phyloP scores from a whole-genome alignment of 2,888 invertebrate species.

The Opisthograptis luteolata region DNA sequence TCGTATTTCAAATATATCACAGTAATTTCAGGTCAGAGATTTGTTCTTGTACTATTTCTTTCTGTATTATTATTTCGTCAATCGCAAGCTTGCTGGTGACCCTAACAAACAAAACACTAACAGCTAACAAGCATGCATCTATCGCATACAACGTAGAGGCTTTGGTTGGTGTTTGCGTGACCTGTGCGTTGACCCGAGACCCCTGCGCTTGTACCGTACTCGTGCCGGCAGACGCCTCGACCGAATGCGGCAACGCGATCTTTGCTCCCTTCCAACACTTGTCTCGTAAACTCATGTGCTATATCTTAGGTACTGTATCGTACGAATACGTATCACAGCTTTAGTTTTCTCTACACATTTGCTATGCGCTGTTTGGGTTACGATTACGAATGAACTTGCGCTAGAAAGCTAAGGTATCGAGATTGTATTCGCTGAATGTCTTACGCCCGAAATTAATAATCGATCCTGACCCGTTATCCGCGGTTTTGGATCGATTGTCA shows the following conservation, averaged over 20 bases:
- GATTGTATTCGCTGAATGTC: too few relatives aligned
- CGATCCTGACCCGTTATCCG: too few relatives aligned
- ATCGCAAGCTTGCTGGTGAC: background rate
- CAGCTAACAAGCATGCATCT: conserved; percentile 5
- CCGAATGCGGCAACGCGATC: conserved; percentile 50
- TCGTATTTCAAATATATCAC: too few relatives aligned
- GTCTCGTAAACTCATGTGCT: background rate
- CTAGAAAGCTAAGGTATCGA: too few relatives aligned
- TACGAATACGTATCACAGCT: background rate
- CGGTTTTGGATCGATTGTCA: too few relatives aligned
- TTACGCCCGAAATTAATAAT: too few relatives aligned
- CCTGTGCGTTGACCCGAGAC: conserved; percentile 62
- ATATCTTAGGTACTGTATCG: background rate
- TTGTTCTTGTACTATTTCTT: too few relatives aligned
- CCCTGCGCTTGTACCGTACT: conserved; percentile 28
- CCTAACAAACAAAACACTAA: conserved; percentile 13
- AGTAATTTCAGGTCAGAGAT: too few relatives aligned
- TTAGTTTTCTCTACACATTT: conserved; percentile 1
- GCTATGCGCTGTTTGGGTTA: too few relatives aligned
- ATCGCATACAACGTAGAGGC: conserved; percentile 1
- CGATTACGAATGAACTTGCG: too few relatives aligned
- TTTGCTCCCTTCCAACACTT: conserved; percentile 48
- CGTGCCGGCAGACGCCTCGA: conserved; percentile 31
- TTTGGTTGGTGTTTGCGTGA: conserved; percentile 49
- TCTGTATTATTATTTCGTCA: too few relatives aligned